Percentiles rank a stretch among this genome's conserved stretches.
Evolutionary conservation across 2,113 vertebrate species (phyloP).

Genomic region (Pedetes capensis): DNA sequence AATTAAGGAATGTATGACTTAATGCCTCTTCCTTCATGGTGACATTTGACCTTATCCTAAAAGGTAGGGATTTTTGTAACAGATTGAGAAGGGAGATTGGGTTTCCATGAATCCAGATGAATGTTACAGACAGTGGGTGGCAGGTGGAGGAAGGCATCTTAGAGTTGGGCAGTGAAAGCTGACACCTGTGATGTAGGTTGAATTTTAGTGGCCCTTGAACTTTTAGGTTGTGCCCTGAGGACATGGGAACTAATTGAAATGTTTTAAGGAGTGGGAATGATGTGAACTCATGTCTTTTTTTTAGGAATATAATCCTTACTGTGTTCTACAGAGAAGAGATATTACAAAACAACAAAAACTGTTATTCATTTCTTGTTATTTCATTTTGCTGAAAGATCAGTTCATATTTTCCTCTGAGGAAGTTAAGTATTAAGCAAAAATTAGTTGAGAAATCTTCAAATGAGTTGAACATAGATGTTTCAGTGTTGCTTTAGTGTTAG

Average conservation of each 20-base stretch:
- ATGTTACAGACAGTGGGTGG: not conserved
- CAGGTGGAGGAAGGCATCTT: not conserved
- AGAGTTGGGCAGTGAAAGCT: not conserved
- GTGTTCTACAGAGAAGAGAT: not conserved
- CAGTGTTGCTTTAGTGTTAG: constrained; percentile 23
- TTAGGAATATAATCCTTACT: not conserved
- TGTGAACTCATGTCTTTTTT: not conserved
- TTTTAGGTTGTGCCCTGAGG: not conserved
- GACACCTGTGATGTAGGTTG: not conserved
- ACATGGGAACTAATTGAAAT: not conserved
- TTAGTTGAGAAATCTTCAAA: constrained; percentile 17
- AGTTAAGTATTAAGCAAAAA: not conserved
- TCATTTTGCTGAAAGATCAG: not conserved
- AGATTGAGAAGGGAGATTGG: not conserved
- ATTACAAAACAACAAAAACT: not conserved
- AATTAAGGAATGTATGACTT: not conserved
- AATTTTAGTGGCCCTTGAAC: not conserved
- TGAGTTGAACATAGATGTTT: not conserved
- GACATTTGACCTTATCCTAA: not conserved
- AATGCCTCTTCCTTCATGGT: not conserved
- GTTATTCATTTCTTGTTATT: not conserved
- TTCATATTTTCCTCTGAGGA: not conserved
- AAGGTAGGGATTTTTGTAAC: not conserved
- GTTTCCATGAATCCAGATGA: not conserved
- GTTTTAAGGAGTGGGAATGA: not conserved